Percentiles rank a stretch among this genome's conserved stretches.
Conservation (phyloP, 1,140 invertebrate species). For the Mercenaria mercenaria region DNA sequence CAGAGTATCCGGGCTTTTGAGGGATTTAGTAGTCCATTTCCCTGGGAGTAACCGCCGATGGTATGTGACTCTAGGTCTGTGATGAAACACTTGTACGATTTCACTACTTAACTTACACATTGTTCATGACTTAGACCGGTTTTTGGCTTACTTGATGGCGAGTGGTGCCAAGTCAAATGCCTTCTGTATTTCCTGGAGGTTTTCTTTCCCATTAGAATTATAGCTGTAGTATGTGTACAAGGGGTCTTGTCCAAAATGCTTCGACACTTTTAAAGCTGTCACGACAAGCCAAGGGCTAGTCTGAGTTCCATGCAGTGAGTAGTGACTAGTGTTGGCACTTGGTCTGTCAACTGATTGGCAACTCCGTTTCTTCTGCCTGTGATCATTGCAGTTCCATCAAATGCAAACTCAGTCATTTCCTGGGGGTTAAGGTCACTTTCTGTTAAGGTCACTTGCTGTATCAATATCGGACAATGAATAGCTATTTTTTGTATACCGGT, state of each 20-base stretch:
- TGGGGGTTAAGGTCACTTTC: not conserved
- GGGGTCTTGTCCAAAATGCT: conserved; percentile 33
- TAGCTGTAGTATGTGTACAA: conserved; percentile 64
- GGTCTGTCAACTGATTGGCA: not conserved
- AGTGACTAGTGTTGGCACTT: not conserved
- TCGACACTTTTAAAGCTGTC: conserved; percentile 37
- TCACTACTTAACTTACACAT: conserved; percentile 33
- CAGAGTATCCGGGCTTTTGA: conserved; percentile 40
- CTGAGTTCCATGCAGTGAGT: conserved; percentile 19
- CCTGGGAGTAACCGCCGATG: conserved; percentile 16
- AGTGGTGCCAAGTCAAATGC: conserved; percentile 43
- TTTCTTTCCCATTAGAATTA: conserved; percentile 37
- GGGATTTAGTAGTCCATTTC: conserved; percentile 50
- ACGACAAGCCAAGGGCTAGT: conserved; percentile 55
- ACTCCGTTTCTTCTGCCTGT: conserved; percentile 5
- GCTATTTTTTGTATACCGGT: too few relatives aligned
- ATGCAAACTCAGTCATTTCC: conserved; percentile 37
- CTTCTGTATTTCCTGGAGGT: conserved; percentile 16
- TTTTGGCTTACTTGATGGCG: conserved; percentile 2
- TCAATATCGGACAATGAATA: too few relatives aligned
- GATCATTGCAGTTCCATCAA: too few relatives aligned
- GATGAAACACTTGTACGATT: conserved; percentile 20
- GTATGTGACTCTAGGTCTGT: conserved; percentile 43
- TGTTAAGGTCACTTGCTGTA: too few relatives aligned
- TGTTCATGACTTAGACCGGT: conserved; percentile 55